A percentile compares a stretch with the other conserved stretches of the same genome.
These are phyloP conservation scores for Thalassophryne amazonica DNA, from an alignment of 2,797 vertebrate species.

Conservation along the genomic window DNA sequence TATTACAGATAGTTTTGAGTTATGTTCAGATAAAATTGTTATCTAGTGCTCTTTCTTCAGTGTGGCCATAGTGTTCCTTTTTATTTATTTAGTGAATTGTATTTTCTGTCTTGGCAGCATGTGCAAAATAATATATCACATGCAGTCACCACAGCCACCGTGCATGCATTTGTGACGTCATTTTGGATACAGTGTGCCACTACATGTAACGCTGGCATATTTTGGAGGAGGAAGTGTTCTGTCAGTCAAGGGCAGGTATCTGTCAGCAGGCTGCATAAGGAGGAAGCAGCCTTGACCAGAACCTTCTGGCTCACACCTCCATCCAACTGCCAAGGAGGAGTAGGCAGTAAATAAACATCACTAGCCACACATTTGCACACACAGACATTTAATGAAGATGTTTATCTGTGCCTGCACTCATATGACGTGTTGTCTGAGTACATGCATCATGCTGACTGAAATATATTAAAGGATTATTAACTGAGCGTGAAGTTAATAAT, in stretches of 20 bases:
- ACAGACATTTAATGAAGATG: conserved; percentile 13
- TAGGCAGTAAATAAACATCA: conserved; percentile 57
- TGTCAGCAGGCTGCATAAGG: conserved; percentile 64
- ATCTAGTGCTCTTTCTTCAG: too few species aligned
- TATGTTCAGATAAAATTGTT: too few species aligned
- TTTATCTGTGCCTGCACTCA: conserved; percentile 36
- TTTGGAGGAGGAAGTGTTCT: conserved; percentile 62
- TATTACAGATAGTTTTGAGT: too few species aligned
- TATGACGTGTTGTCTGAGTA: conserved; percentile 15
- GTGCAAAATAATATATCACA: background rate
- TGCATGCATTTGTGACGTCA: conserved; percentile 25
- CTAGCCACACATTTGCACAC: conserved; percentile 29
- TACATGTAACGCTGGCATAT: conserved; percentile 40
- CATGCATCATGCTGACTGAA: conserved; percentile 33
- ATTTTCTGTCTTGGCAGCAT: background rate
- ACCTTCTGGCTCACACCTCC: conserved; percentile 40
- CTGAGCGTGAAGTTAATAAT: too few species aligned
- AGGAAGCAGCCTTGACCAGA: conserved; percentile 71
- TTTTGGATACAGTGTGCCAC: conserved; percentile 27
- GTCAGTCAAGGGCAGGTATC: conserved; percentile 70
- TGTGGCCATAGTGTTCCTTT: too few species aligned
- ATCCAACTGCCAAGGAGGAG: conserved; percentile 57
- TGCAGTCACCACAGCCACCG: background rate
- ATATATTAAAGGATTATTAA: too few species aligned
- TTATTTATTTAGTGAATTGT: too few species aligned